Evolutionary conservation across 2,888 invertebrate species (phyloP).

Genomic region (Latrodectus elegans): DNA sequence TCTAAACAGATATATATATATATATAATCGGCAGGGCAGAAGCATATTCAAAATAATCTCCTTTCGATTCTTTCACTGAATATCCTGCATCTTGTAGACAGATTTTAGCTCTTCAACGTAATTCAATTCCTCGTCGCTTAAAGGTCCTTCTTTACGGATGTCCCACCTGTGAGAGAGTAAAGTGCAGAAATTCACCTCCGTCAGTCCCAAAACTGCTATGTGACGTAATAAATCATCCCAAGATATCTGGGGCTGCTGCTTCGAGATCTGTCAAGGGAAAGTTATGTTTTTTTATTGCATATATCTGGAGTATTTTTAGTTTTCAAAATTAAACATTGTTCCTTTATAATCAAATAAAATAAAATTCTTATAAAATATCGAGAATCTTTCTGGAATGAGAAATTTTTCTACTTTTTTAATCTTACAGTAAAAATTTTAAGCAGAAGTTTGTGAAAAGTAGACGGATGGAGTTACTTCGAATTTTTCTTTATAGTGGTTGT

Average conservation of each 20-base stretch:
- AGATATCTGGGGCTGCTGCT: constrained; percentile 12
- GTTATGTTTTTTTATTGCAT: no score
- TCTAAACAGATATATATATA: no score
- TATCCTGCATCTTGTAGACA: constrained; percentile 18
- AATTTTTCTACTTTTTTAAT: neutral
- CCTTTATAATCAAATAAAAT: neutral
- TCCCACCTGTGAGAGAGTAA: constrained; percentile 56
- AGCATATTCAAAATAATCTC: no score
- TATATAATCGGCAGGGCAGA: no score
- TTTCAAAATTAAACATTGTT: neutral
- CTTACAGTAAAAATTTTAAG: neutral
- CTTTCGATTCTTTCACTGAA: no score
- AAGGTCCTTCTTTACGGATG: constrained; percentile 31
- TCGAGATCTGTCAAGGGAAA: constrained; percentile 10
- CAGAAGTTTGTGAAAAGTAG: neutral
- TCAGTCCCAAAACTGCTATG: constrained; percentile 51
- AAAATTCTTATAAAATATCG: neutral
- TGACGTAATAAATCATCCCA: constrained; percentile 63
- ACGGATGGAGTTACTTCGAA: no score
- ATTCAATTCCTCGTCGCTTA: constrained; percentile 30
- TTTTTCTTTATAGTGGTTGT: no score
- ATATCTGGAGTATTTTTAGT: no score
- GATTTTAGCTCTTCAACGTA: constrained; percentile 40
- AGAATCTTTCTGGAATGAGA: neutral
- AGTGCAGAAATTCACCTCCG: constrained; percentile 44